Conservation (phyloP, 1,140 invertebrate species). For the Ostrea denselamellosa region DNA sequence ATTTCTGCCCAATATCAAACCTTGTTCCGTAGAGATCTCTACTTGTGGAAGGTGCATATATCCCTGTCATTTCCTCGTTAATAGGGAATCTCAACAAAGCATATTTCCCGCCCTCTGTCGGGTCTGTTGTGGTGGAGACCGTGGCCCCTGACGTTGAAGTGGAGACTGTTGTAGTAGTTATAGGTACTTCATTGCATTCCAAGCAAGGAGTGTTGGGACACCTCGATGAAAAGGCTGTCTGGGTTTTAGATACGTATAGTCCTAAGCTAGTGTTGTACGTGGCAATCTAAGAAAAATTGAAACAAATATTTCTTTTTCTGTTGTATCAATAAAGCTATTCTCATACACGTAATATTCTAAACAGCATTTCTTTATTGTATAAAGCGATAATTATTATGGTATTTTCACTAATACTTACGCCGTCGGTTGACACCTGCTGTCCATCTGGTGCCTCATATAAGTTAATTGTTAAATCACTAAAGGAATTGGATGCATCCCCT, state of each 20-base stretch:
- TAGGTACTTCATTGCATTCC: conserved; percentile 56
- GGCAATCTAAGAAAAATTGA: conserved; percentile 43
- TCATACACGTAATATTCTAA: too few relatives aligned
- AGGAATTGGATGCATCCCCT: conserved; percentile 50
- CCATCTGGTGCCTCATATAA: conserved; percentile 26
- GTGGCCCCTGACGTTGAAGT: neutral
- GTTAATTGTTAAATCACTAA: conserved; percentile 43
- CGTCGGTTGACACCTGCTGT: too few relatives aligned
- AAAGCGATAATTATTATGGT: too few relatives aligned
- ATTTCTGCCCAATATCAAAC: conserved; percentile 82
- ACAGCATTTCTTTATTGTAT: too few relatives aligned
- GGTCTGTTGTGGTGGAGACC: conserved; percentile 53
- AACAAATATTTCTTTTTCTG: neutral
- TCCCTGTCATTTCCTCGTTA: conserved; percentile 66
- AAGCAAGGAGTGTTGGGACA: conserved; percentile 62
- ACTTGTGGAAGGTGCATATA: conserved; percentile 45
- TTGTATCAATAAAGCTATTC: too few relatives aligned
- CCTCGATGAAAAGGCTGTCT: conserved; percentile 24
- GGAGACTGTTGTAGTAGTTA: conserved; percentile 32
- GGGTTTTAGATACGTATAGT: neutral
- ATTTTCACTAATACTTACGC: neutral
- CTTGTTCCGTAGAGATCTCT: conserved; percentile 60
- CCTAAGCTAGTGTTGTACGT: conserved; percentile 8
- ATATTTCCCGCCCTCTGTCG: conserved; percentile 54
- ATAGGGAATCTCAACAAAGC: conserved; percentile 48